Evolutionary conservation across 1,140 invertebrate species (phyloP), one percentile per base, ranked within the genome.

Genomic region (Drosophila miranda): DNA sequence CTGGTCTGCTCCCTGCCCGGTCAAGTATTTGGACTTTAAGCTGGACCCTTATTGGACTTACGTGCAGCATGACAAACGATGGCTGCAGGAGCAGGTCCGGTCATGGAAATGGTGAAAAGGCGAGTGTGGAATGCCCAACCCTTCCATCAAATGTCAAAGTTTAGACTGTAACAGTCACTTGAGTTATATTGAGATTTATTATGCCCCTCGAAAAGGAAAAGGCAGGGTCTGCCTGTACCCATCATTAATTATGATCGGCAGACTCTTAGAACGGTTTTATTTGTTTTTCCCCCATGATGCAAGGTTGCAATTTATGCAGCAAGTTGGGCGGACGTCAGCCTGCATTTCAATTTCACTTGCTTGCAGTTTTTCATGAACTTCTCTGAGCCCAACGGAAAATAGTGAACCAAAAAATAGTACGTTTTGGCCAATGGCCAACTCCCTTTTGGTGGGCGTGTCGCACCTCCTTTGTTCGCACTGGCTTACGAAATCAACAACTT

Each of bases 141-240:
- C 60, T 82, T 87, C 78, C 75, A 78, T 87, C 78, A 88, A 82
- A 78, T 87, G 82, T 72, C 82, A 87, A 81, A 88, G 83, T 63
- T 87, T 67, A 69, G 75, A 71, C 57, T 75, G 69, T 71, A 75
- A 75, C 77, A 75, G 72, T 73, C 82, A 88, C 83, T 78, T 82
- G 75, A 82, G 78, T 76, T 88, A 72, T 87, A 87, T 87, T 87
- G 78, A 88, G 82, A 87, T 88, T 87, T 87, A 87, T 87, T 76
- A 60, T 68, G 58, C 54, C 43, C 26, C 46, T 9, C 8, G 30
- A 30, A 30, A 30, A 11, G 43, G 6, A 26, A 28, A 54, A 26
- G n/a, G 8, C 14, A 46, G 48, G 43, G 56, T 49, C 55, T 59
- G 42, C 21, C 58, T 6, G 34, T 21, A 26, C 26, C 19, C 26